Conservation (phyloP, 2,888 invertebrate species). For the Polydesmus complanatus region DNA sequence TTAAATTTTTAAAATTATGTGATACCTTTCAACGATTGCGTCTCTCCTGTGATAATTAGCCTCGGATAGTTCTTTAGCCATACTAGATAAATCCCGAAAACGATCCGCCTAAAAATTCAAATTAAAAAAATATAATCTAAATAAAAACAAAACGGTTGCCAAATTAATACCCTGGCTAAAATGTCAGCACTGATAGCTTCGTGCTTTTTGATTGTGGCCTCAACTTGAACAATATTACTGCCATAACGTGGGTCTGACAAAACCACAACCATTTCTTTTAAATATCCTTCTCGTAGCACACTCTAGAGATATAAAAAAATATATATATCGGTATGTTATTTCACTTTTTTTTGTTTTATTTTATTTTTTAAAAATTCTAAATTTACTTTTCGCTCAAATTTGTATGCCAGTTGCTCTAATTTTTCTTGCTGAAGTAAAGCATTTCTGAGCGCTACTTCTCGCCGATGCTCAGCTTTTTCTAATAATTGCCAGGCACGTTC, state of each 20-base stretch:
- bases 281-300: constrained; percentile 80
- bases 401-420: constrained; percentile 84
- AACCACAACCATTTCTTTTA: constrained; percentile 95
- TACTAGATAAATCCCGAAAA: constrained; percentile 80
- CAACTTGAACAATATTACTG: constrained; percentile 78
- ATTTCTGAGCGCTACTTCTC: constrained; percentile 81
- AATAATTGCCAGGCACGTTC: constrained; percentile 87
- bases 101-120: constrained; percentile 55
- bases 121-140: neutral
- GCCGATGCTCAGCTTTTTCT: constrained; percentile 82
- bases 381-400: constrained; percentile 78
- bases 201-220: constrained; percentile 95
- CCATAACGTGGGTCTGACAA: constrained; percentile 82
- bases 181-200: constrained; percentile 97
- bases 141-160: no score
- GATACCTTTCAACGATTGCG: constrained; percentile 43
- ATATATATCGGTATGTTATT: neutral
- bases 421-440: constrained; percentile 84
- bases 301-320: constrained; percentile 39
- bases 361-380: neutral
- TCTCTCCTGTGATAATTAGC: constrained; percentile 87
- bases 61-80: constrained; percentile 79
- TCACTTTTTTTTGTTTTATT: neutral
- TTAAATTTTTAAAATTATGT: neutral
- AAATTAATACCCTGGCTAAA: constrained; percentile 52